Evolutionary conservation across 2,888 invertebrate species (phyloP), one percentile per base, ranked within the genome.

Genomic region (Nephrotoma guestfalica): DNA sequence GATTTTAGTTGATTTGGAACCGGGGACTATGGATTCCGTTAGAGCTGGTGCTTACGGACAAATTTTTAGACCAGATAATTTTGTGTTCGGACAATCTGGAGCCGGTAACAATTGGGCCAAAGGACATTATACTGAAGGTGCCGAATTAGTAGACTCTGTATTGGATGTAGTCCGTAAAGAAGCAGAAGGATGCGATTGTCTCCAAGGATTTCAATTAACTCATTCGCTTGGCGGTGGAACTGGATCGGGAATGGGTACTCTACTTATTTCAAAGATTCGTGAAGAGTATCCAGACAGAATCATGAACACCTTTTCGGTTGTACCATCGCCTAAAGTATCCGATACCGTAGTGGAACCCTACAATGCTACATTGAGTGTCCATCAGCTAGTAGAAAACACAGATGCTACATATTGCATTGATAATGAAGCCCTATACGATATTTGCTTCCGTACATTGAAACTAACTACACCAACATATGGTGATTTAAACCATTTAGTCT

Each of bases 21-120:
- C 98, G 85, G 98, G 98, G 88, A 98, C 98, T 89, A 98, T 99
- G 98, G 98, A 99, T 92, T 97, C 98, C 0, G 98, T 99, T 88
- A 94, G 98, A 88, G 97, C 97, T 0, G 98, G 98, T 87, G 97
- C 98, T 13, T 98, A 97, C 92, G 98, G 94, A 91, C 97, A 98
- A 91, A 96, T 98, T 90, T 98, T 98, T 93, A 93, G 98, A 88
- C 98, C 98, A 18, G 98, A 98, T 92, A 98, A 98, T 93, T 98
- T 97, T 91, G 97, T 98, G 41, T 98, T 98, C 91, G 97, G 97
- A 86, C 96, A 96, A 91, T 95, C 95, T 9, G 96, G 96, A 7
- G 96, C 96, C 88, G 96, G 96, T 87, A 96, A 96, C 92, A 96
- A 96, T 92, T 96, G 96, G 96, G 96, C 96, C 71, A 96, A 96